Conservation (phyloP, 2,113 vertebrate species). For the Scortum barcoo region DNA sequence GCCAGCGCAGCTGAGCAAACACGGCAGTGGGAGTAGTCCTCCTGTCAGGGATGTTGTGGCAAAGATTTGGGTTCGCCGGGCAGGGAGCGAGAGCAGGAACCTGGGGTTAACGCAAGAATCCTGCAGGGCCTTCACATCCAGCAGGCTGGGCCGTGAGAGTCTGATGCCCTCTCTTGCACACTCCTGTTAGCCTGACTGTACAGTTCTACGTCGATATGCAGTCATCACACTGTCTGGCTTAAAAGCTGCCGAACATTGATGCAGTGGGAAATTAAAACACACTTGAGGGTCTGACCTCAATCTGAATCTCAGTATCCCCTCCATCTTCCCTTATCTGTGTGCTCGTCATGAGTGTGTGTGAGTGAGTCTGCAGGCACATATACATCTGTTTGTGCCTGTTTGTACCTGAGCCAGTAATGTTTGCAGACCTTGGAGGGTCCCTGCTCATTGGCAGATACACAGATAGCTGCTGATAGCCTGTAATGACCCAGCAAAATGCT, state of each 20-base stretch:
- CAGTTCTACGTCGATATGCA: constrained; percentile 9
- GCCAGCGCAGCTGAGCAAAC: constrained; percentile 85
- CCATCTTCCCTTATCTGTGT: constrained; percentile 24
- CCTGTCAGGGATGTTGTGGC: constrained; percentile 74
- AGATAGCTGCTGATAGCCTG: constrained; percentile 81
- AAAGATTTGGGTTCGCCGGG: constrained; percentile 67
- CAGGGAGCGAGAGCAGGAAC: constrained; percentile 63
- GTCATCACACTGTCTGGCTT: constrained; percentile 16
- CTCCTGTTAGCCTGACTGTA: constrained; percentile 35
- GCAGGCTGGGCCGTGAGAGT: constrained; percentile 73
- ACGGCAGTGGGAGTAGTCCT: constrained; percentile 77
- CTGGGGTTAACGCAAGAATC: constrained; percentile 75
- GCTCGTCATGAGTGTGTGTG: not conserved
- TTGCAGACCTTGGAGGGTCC: constrained; percentile 74
- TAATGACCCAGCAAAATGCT: constrained; percentile 76
- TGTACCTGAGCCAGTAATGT: constrained; percentile 51
- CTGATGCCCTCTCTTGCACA: constrained; percentile 32
- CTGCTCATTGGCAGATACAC: constrained; percentile 64
- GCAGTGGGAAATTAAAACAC: constrained; percentile 25
- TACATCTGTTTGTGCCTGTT: constrained; percentile 41
- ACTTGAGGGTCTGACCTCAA: constrained; percentile 6
- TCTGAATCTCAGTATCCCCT: constrained; percentile 4
- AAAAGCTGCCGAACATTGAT: constrained; percentile 19
- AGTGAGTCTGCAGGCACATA: constrained; percentile 37
- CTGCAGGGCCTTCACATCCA: constrained; percentile 70